phyloP scores from a whole-genome alignment of 2,888 invertebrate species.

The Philopedon plagiatum region DNA sequence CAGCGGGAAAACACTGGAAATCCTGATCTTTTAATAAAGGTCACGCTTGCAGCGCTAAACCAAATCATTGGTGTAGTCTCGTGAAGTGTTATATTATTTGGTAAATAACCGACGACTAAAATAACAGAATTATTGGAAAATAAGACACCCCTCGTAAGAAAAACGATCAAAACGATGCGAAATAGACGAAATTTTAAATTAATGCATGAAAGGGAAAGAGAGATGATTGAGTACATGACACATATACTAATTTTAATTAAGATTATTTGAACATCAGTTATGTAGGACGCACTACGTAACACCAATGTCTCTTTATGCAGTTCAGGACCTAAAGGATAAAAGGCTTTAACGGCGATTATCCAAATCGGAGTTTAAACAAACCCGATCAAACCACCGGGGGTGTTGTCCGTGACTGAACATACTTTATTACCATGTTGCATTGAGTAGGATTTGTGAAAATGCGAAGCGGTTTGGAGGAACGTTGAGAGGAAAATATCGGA shows the following conservation, averaged over 20 bases:
- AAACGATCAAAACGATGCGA: too few species aligned
- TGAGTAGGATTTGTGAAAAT: conserved; percentile 17
- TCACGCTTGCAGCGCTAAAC: conserved; percentile 11
- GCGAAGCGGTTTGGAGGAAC: too few species aligned
- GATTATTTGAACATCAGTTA: too few species aligned
- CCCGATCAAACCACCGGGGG: neutral
- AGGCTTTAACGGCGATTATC: conserved; percentile 10
- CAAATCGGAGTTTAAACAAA: conserved; percentile 33
- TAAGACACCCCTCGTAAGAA: neutral
- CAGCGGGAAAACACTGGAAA: conserved; percentile 19
- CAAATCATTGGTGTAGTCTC: neutral
- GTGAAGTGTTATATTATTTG: too few species aligned
- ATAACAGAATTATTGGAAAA: neutral
- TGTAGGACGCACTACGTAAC: neutral
- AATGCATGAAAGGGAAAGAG: too few species aligned
- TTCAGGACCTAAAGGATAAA: neutral
- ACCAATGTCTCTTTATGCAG: conserved; percentile 7
- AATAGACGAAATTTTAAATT: too few species aligned
- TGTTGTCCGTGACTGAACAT: conserved; percentile 31
- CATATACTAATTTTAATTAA: too few species aligned
- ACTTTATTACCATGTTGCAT: conserved; percentile 35
- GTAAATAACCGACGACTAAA: too few species aligned
- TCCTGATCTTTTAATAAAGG: conserved; percentile 31
- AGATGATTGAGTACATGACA: too few species aligned
- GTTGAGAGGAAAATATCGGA: too few species aligned